Evolutionary conservation across 2,797 vertebrate genomes (phyloP).

Genomic region (Poecilia picta): DNA sequence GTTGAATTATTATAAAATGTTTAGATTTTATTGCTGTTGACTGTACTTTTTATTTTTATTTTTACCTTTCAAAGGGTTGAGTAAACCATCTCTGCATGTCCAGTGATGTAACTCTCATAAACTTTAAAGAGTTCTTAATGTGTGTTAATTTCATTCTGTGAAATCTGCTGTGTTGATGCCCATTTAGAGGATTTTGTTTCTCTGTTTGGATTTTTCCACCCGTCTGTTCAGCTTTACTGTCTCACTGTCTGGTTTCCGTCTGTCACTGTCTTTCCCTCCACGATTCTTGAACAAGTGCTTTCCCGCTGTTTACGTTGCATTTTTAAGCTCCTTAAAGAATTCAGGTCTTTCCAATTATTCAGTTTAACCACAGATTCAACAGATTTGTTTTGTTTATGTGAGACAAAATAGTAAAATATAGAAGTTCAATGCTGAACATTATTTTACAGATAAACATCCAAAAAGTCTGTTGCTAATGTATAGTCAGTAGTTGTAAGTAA

Average conservation of each 20-base stretch:
- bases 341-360: constrained; percentile 1
- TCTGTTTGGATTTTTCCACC: constrained; percentile 45
- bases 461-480: not conserved
- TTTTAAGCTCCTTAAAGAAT: constrained; percentile 28
- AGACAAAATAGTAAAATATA: not conserved
- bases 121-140: not conserved
- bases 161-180: constrained; percentile 36
- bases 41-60: not conserved
- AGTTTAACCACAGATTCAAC: not conserved
- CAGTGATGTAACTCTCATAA: not conserved
- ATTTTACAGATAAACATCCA: not conserved
- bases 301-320: constrained; percentile 53
- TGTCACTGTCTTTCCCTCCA: constrained; percentile 28
- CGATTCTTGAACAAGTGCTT: constrained; percentile 53
- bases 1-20: not conserved
- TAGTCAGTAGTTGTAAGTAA: not conserved
- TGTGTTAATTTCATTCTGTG: constrained; percentile 6
- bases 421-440: not conserved
- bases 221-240: constrained; percentile 51
- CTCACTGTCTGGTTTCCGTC: constrained; percentile 39
- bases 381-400: not conserved
- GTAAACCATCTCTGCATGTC: not conserved
- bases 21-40: not conserved
- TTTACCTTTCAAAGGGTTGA: not conserved
- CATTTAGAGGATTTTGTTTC: constrained; percentile 29